A percentile compares a stretch with the other conserved stretches of the same genome.
Evolutionary conservation across 2,113 vertebrate species (phyloP).

Genomic region (Mohoua ochrocephala): DNA sequence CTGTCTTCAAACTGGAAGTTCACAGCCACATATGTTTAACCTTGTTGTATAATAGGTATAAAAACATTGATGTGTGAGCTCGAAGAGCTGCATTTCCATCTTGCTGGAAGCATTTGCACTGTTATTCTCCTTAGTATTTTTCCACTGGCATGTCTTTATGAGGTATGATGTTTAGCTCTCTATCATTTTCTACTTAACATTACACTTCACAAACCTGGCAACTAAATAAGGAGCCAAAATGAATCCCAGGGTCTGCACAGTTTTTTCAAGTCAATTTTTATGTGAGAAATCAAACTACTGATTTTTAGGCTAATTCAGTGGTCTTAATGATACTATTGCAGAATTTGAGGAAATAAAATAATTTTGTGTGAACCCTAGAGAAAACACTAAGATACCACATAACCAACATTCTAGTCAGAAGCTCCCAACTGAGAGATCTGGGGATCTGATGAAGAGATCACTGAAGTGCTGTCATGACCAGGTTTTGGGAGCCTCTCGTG

Average conservation of each 20-base stretch:
- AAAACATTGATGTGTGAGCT: conserved; percentile 28
- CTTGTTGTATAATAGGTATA: conserved; percentile 23
- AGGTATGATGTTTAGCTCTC: neutral
- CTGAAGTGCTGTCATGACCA: neutral
- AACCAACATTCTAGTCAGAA: neutral
- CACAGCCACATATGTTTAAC: conserved; percentile 20
- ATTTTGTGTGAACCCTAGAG: neutral
- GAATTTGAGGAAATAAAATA: neutral
- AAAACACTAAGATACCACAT: neutral
- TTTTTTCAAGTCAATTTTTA: neutral
- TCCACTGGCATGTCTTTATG: neutral
- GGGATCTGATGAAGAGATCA: neutral
- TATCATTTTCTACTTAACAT: neutral
- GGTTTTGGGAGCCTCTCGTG: neutral
- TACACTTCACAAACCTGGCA: neutral
- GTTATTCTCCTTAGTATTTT: conserved; percentile 32
- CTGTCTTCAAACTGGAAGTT: conserved; percentile 5
- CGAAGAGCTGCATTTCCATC: conserved; percentile 30
- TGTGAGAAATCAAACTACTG: neutral
- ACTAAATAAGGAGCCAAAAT: conserved; percentile 36
- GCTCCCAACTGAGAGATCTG: neutral
- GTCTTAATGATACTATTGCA: neutral
- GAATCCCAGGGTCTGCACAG: neutral
- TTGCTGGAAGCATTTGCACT: conserved; percentile 29
- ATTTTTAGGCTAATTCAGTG: neutral